Evolutionary conservation across 2,797 vertebrate genomes (phyloP), one percentile per base, ranked within the genome.

Genomic region (Macroramphosus scolopax): DNA sequence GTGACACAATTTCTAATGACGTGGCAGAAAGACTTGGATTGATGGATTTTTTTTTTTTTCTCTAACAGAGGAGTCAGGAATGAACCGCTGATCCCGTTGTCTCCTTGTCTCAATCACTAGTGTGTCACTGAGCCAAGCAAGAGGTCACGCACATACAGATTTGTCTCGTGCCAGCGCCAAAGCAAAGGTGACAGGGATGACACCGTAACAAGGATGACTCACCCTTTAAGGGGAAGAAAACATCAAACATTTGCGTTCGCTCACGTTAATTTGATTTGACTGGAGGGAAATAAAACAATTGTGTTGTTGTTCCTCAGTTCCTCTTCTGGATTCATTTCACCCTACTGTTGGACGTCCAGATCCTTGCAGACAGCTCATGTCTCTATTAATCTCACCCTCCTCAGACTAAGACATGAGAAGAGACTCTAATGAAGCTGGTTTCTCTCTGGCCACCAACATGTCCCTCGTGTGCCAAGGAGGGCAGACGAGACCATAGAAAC

Each of bases 111-210:
- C 58, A 59, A 68, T 81, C 67, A 54, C 39, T n/a, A 6, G 33
- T 35, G 42, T 57, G 57, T 60, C 58, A 51, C 28, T 3, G 48
- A 51, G 52, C 62, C 57, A 58, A 57, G 30, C 29, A 58, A 48
- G 15, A 16, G 52, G 83, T 74, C 86, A 69, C 15, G 32, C 52
- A 50, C 51, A 48, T 41, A 33, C 34, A 63, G 31, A 66, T 70
- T 72, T 65, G 53, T 72, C 49, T 67, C 50, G 34, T 58, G 57
- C 32, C 31, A n/a, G 14, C 12, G 55, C 68, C 56, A 67, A 72
- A 78, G 77, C 55, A 66, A 72, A 78, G 80, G 68, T 74, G 86
- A 83, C 78, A 88, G 71, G 64, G 77, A 77, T 69, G 80, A 69
- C 49, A 73, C 74, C 26, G 11, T 24, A 38, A 69, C 59, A 68